Conservation (phyloP, 1,140 invertebrate genomes). For the Lerema accius region DNA sequence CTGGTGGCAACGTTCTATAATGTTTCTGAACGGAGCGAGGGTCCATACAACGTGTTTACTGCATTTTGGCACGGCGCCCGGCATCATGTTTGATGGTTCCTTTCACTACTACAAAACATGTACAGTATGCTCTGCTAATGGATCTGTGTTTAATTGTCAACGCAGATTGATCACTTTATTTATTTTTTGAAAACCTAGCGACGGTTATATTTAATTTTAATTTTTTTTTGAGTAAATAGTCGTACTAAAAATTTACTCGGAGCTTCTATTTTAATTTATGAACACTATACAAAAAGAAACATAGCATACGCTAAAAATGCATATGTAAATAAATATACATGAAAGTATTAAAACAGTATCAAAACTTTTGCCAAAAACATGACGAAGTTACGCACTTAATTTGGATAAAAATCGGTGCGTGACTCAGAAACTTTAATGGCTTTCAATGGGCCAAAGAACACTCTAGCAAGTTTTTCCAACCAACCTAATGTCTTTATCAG, state of each 20-base stretch:
- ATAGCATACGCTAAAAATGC: no score
- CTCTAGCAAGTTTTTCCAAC: slow-evolving; percentile 3
- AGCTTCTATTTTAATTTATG: no score
- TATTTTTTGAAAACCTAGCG: not conserved
- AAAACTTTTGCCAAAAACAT: slow-evolving; percentile 7
- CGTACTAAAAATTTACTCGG: no score
- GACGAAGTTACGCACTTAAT: not conserved
- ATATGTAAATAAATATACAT: no score
- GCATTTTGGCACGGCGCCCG: slow-evolving; percentile 48
- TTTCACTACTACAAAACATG: slow-evolving; percentile 38
- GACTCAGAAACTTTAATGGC: slow-evolving; percentile 21
- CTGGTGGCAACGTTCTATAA: slow-evolving; percentile 11
- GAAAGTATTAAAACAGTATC: not conserved
- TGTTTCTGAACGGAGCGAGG: slow-evolving; percentile 8
- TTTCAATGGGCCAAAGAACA: slow-evolving; percentile 12
- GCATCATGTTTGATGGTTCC: slow-evolving; percentile 43
- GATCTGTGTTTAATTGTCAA: slow-evolving; percentile 23
- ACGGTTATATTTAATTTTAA: no score
- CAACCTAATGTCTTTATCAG: slow-evolving; percentile 14
- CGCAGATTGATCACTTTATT: slow-evolving; percentile 2
- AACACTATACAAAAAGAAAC: no score
- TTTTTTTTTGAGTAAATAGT: no score
- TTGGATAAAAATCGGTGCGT: slow-evolving; percentile 17
- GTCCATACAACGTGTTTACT: slow-evolving; percentile 24
- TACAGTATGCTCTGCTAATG: slow-evolving; percentile 42